Conservation (phyloP, 2,888 invertebrate genomes). For the Amphipoea oculea region DNA sequence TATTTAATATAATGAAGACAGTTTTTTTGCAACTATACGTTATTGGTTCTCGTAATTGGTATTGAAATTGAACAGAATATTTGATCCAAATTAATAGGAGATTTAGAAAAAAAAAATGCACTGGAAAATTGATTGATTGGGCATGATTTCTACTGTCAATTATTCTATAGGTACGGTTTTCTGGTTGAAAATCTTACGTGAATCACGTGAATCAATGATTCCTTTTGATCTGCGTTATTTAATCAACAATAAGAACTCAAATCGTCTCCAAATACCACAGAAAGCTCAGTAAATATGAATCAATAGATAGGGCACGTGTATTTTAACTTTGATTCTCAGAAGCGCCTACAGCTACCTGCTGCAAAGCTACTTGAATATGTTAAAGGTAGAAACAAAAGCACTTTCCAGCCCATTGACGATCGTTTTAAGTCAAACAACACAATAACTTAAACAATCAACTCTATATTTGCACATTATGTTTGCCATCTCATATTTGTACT, state of each 20-base stretch:
- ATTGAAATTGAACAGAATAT: not conserved
- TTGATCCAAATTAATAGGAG: not conserved
- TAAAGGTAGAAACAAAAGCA: constrained; percentile 58
- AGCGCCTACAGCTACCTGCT: constrained; percentile 22
- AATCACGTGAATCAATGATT: too few species aligned
- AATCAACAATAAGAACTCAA: not conserved
- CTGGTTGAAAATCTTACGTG: not conserved
- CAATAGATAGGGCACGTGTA: not conserved
- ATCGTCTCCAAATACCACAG: not conserved
- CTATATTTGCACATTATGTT: constrained; percentile 57
- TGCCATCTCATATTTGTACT: constrained; percentile 60
- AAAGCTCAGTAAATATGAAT: not conserved
- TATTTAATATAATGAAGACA: too few species aligned
- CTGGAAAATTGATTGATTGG: not conserved
- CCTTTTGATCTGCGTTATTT: too few species aligned
- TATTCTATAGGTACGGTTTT: not conserved
- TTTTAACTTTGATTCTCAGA: constrained; percentile 3
- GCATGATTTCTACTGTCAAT: not conserved
- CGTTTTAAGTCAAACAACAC: constrained; percentile 58
- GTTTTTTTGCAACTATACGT: not conserved
- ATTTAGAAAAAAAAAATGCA: not conserved
- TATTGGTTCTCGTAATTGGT: not conserved
- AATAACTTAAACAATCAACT: constrained; percentile 59
- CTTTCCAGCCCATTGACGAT: constrained; percentile 54
- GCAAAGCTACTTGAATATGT: constrained; percentile 31